phyloP scores from a whole-genome alignment of 1,140 invertebrate genomes.

The Drosophila rhopaloa region DNA sequence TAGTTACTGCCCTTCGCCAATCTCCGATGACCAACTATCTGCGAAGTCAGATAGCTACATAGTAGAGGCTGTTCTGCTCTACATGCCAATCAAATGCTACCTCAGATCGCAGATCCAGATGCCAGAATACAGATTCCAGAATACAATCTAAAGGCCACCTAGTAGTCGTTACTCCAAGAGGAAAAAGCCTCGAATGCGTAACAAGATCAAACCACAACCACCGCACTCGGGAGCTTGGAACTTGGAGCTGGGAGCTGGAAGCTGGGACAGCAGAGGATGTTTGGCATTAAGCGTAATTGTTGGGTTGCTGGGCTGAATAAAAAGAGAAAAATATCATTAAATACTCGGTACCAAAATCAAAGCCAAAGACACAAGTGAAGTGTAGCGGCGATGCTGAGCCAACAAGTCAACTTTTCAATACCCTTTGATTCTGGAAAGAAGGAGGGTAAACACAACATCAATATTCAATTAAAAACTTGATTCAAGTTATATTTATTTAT shows the following conservation, averaged over 20 bases:
- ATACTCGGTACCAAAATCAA: constrained; percentile 74
- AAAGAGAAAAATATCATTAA: constrained; percentile 70
- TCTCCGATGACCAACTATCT: constrained; percentile 6
- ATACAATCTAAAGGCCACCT: constrained; percentile 43
- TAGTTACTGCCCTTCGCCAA: constrained; percentile 9
- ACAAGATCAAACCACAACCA: constrained; percentile 80
- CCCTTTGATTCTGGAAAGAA: neutral
- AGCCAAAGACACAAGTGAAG: constrained; percentile 76
- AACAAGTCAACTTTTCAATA: constrained; percentile 60
- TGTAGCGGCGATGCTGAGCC: constrained; percentile 43
- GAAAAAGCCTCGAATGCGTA: constrained; percentile 61
- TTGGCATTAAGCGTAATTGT: constrained; percentile 82
- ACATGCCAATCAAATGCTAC: constrained; percentile 63
- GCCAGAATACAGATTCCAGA: constrained; percentile 29
- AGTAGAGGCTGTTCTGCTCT: constrained; percentile 13
- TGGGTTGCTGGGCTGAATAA: constrained; percentile 59
- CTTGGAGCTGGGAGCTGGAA: neutral
- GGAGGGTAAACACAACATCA: neutral
- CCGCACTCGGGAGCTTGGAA: constrained; percentile 49
- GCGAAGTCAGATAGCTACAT: constrained; percentile 1
- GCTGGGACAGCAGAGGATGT: constrained; percentile 62
- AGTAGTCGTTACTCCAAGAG: constrained; percentile 32
- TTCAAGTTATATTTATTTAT: too few species aligned
- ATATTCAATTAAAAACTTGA: too few species aligned
- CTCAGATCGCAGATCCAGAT: constrained; percentile 45